Conservation (phyloP, 2,797 vertebrate genomes). For the Gallinago stenura region DNA sequence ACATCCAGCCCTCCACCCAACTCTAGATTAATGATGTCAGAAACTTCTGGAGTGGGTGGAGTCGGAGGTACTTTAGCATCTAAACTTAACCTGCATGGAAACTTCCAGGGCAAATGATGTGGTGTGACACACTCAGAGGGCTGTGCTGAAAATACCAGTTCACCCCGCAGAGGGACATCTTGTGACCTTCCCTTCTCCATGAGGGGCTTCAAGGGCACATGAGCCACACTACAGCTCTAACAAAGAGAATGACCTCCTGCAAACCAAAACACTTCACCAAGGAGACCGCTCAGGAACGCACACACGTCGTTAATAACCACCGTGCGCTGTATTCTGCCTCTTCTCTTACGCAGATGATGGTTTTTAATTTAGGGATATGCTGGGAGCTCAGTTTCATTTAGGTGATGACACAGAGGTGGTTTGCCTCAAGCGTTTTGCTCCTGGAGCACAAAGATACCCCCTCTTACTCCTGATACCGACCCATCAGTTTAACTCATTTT, state of each 20-base stretch:
- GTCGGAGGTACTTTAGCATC: not conserved
- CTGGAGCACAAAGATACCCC: not conserved
- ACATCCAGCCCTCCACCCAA: not conserved
- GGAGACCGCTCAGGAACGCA: not conserved
- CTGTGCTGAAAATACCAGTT: not conserved
- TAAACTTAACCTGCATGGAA: constrained; percentile 27
- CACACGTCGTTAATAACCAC: not conserved
- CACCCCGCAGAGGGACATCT: not conserved
- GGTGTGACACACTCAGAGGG: constrained; percentile 2
- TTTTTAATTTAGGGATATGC: constrained; percentile 40
- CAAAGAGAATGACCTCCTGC: not conserved
- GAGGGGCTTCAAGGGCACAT: not conserved
- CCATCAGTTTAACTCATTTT: not conserved
- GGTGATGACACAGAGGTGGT: constrained; percentile 25
- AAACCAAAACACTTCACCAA: not conserved
- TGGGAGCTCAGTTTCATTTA: constrained; percentile 13
- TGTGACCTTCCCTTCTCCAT: not conserved
- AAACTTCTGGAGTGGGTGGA: constrained; percentile 5
- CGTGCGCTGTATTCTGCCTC: not conserved
- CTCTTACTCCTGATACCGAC: not conserved
- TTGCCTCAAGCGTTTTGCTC: constrained; percentile 7
- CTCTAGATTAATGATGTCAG: not conserved
- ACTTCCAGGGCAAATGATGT: constrained; percentile 43
- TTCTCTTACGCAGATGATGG: constrained; percentile 12
- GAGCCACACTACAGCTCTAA: not conserved